phyloP scores from a whole-genome alignment of 2,888 invertebrate species.

The Meta bourneti region DNA sequence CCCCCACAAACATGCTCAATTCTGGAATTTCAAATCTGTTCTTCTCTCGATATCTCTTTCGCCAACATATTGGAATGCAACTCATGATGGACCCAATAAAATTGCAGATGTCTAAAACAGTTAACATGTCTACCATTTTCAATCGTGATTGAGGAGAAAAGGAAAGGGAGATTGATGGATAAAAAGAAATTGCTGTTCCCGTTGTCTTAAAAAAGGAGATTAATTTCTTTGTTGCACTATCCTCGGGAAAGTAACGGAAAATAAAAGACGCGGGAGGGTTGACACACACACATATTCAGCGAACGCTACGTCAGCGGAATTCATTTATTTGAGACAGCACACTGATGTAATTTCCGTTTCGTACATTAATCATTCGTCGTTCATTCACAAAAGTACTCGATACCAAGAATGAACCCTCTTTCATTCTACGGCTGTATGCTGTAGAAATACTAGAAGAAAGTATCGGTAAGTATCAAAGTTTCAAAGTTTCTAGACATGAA shows the following conservation, averaged over 20 bases:
- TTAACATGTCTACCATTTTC: not conserved
- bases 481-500: too few relatives aligned
- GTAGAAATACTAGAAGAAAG: too few relatives aligned
- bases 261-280: not conserved
- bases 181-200: constrained; percentile 4
- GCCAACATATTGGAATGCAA: too few relatives aligned
- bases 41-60: too few relatives aligned
- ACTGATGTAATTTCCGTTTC: not conserved
- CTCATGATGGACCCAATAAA: not conserved
- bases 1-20: too few relatives aligned
- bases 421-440: too few relatives aligned
- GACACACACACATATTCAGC: not conserved
- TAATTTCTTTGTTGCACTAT: not conserved
- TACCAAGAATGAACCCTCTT: not conserved
- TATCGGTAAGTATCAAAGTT: too few relatives aligned
- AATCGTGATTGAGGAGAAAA: not conserved
- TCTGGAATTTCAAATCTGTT: too few relatives aligned
- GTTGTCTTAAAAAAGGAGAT: constrained; percentile 21
- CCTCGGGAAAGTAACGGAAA: not conserved
- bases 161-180: constrained; percentile 17
- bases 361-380: not conserved
- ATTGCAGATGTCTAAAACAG: not conserved
- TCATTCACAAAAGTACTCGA: not conserved
- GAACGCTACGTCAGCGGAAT: not conserved
- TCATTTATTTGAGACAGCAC: not conserved